Conservation (phyloP, 2,113 vertebrate genomes). For the Zootoca vivipara region DNA sequence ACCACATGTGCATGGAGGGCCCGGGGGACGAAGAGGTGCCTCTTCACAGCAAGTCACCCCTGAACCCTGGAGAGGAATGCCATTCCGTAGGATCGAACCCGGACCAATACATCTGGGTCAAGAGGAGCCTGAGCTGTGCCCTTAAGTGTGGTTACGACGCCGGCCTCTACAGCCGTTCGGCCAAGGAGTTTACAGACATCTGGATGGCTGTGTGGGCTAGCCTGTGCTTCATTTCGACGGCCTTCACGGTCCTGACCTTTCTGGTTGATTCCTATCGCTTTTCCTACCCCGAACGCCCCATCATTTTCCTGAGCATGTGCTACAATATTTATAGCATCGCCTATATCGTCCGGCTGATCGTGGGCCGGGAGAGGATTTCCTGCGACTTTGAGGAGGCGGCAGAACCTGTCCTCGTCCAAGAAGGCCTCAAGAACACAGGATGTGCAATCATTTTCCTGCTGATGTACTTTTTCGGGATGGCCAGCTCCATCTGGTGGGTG, state of each 20-base stretch:
- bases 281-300: conserved; percentile 96
- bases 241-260: conserved; percentile 96
- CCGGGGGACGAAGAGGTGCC: conserved; percentile 92
- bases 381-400: conserved; percentile 96
- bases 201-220: conserved; percentile 99
- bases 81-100: conserved; percentile 83
- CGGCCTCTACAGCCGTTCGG: conserved; percentile 89
- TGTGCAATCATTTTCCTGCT: conserved; percentile 99
- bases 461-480: conserved; percentile 99
- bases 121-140: conserved; percentile 89
- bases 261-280: conserved; percentile 96
- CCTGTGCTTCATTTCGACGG: conserved; percentile 95
- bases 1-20: conserved; percentile 99
- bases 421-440: conserved; percentile 98
- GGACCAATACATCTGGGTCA: conserved; percentile 95
- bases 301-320: conserved; percentile 99
- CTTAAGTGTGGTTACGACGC: conserved; percentile 95
- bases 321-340: conserved; percentile 99
- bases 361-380: conserved; percentile 96
- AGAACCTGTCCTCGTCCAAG: conserved; percentile 95
- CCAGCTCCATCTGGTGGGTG: conserved; percentile 99
- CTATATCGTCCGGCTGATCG: conserved; percentile 94
- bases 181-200: conserved; percentile 96
- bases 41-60: conserved; percentile 81
- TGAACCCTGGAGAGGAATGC: conserved; percentile 91